Evolutionary conservation across 1,140 invertebrate species (phyloP), one percentile per base, ranked within the genome.

Genomic region (Polyergus mexicanus): DNA sequence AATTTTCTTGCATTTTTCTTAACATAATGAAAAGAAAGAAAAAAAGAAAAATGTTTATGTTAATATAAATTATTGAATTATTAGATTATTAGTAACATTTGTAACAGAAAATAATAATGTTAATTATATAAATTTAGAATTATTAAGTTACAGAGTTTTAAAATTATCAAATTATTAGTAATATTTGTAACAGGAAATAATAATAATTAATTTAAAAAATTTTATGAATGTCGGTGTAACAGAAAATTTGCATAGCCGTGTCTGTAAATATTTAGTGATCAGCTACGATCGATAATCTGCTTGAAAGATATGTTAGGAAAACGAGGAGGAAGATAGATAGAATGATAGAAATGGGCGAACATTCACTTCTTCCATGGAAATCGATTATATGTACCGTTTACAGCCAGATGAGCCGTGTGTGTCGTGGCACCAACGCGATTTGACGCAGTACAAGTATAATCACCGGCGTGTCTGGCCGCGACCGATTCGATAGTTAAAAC

Each of bases 391-490:
- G 47, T 95, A 97, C 97, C 97, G 91, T 97, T 96, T 56, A 97
- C 96, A 84, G 96, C 92, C 10, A 98, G 93, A 91, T 95, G 92
- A 85, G 97, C 96, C 3, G 96, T 95, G 87, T 96, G 97, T 87
- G 95, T 96, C 62, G 95, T 94, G 4, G 94, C 93, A 58, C 96
- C 97, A 11, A 96, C 96, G 32, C 92, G 91, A 94, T 97, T 97
- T 41, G 95, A 95, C 22, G 96, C 97, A 13, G 95, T 91, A 87
- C 97, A 97, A 54, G 96, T 96, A 84, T 97, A 97, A 89, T 96
- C 96, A 32, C 97, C 97, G 19, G 95, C 95, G 92, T 97, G 96
- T 41, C 94, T 94, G 47, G 95, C 96, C 22, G 94, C 94, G 2
- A 97, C 96, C 25, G 95, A 95, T 86, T 96, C 96, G 63, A 97